Conservation (phyloP, 2,113 vertebrate genomes). For the Oryzias curvinotus region DNA sequence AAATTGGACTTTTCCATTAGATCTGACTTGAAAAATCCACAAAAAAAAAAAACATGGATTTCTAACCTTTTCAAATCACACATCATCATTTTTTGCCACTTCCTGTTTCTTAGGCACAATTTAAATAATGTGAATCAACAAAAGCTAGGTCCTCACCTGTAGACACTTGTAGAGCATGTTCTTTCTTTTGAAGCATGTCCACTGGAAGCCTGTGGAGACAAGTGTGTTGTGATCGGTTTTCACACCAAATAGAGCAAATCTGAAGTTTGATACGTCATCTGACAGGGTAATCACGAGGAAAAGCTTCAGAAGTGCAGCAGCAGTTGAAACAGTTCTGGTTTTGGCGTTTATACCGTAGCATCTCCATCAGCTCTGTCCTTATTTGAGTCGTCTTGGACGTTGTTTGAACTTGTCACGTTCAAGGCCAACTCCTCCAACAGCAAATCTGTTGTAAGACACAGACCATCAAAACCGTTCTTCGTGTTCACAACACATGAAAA, state of each 20-base stretch:
- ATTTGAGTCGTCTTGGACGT: slow-evolving; percentile 5
- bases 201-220: slow-evolving; percentile 22
- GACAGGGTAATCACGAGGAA: not conserved
- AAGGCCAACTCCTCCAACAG: slow-evolving; percentile 71
- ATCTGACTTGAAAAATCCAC: not conserved
- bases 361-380: slow-evolving; percentile 10
- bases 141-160: slow-evolving; percentile 33
- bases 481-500: too few species aligned
- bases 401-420: slow-evolving; percentile 19
- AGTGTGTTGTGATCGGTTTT: not conserved
- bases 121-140: not conserved
- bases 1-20: not conserved
- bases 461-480: not conserved
- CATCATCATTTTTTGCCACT: not conserved
- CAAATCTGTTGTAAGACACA: slow-evolving; percentile 58
- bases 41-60: not conserved
- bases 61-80: not conserved
- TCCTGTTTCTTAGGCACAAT: not conserved
- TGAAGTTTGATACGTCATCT: not conserved
- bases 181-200: slow-evolving; percentile 5
- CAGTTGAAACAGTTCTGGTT: not conserved
- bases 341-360: slow-evolving; percentile 17
- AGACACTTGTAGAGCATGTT: slow-evolving; percentile 15
- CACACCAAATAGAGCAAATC: too few species aligned
- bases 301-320: not conserved